Evolutionary conservation across 2,797 vertebrate genomes (phyloP).

Genomic region (Amniataba percoides): DNA sequence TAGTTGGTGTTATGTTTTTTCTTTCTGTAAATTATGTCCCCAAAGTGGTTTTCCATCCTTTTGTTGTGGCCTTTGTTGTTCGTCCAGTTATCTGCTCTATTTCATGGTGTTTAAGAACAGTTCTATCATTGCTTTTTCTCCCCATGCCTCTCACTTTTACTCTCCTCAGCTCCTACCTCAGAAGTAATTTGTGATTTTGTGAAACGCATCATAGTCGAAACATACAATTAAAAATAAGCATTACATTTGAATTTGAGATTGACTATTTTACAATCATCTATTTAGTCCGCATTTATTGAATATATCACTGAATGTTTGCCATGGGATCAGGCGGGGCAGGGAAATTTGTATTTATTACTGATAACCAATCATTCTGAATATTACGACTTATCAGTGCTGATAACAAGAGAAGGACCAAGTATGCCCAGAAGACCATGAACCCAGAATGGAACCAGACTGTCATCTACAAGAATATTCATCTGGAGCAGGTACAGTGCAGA

Average conservation of each 20-base stretch:
- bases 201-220: slow-evolving; percentile 45
- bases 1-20: slow-evolving; percentile 72
- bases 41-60: slow-evolving; percentile 72
- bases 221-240: slow-evolving; percentile 17
- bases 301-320: slow-evolving; percentile 53
- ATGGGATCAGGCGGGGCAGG: slow-evolving; percentile 18
- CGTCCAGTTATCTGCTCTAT: slow-evolving; percentile 63
- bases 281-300: slow-evolving; percentile 49
- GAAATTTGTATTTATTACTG: slow-evolving; percentile 15
- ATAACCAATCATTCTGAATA: slow-evolving; percentile 52
- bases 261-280: slow-evolving; percentile 55
- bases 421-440: slow-evolving; percentile 96
- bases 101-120: slow-evolving; percentile 59
- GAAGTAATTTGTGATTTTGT: slow-evolving; percentile 47
- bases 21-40: slow-evolving; percentile 56
- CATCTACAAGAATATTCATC: slow-evolving; percentile 98
- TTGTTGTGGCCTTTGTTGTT: slow-evolving; percentile 77
- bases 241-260: slow-evolving; percentile 31
- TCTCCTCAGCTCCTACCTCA: slow-evolving; percentile 44
- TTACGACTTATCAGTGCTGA: slow-evolving; percentile 90
- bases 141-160: slow-evolving; percentile 58
- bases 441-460: slow-evolving; percentile 99
- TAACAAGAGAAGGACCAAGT: slow-evolving; percentile 96
- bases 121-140: slow-evolving; percentile 62
- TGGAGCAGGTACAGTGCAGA: slow-evolving; percentile 90